These are phyloP conservation scores for Agonum fuliginosum DNA, from an alignment of 2,888 invertebrate genomes.

Conservation along the genomic window DNA sequence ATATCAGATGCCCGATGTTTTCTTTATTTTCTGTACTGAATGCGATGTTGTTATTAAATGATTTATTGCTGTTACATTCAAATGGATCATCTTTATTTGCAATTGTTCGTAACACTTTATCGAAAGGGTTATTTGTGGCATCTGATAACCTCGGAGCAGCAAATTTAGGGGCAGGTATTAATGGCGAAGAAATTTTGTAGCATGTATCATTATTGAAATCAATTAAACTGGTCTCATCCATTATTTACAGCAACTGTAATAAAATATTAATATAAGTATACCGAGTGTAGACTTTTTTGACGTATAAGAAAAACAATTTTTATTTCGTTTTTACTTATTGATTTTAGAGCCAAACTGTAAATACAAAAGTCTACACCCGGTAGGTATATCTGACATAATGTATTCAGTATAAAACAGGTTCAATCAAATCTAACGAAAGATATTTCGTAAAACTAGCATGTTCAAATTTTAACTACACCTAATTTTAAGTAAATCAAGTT, in stretches of 20 bases:
- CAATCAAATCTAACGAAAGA: too few species aligned
- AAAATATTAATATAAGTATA: neutral
- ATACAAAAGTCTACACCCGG: too few species aligned
- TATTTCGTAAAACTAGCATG: too few species aligned
- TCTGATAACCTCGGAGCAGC: slow-evolving; percentile 11
- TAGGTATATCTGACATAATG: too few species aligned
- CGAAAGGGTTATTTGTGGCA: slow-evolving; percentile 46
- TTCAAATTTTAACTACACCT: too few species aligned
- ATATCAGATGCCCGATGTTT: slow-evolving; percentile 30
- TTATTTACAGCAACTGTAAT: slow-evolving; percentile 1
- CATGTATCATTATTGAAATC: slow-evolving; percentile 34
- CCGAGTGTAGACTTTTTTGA: neutral
- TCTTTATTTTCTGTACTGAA: slow-evolving; percentile 20
- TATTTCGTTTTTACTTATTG: too few species aligned
- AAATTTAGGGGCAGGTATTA: slow-evolving; percentile 30
- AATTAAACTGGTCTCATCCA: slow-evolving; percentile 46
- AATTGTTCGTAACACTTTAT: slow-evolving; percentile 46
- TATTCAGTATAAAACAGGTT: too few species aligned
- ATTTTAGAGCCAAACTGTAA: too few species aligned
- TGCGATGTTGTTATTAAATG: slow-evolving; percentile 1
- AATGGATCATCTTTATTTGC: slow-evolving; percentile 51
- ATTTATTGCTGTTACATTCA: neutral
- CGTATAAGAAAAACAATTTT: too few species aligned
- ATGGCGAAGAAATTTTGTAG: slow-evolving; percentile 32
- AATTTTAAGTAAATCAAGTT: too few species aligned